Evolutionary conservation across 2,113 vertebrate genomes (phyloP).

Genomic region (Furnarius figulus): DNA sequence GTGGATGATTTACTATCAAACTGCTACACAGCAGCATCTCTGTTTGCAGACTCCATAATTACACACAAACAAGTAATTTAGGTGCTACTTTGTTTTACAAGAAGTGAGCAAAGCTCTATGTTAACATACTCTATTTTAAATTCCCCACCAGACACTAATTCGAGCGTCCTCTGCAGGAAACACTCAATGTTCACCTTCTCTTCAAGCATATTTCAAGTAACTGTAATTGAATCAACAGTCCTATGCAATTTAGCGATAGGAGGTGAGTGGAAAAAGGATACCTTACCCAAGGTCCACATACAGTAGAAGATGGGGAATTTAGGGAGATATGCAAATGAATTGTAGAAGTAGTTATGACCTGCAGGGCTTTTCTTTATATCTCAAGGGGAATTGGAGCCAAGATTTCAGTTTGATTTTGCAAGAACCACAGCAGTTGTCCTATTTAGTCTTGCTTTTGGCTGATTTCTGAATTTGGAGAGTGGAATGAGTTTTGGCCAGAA

Average conservation of each 20-base stretch:
- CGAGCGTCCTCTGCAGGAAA: background rate
- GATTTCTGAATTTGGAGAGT: background rate
- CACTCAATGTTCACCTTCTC: background rate
- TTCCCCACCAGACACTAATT: background rate
- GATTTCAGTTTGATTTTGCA: constrained; percentile 11
- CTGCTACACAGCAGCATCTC: background rate
- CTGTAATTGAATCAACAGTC: background rate
- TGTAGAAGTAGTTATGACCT: background rate
- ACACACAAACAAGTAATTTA: constrained; percentile 23
- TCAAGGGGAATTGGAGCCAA: background rate
- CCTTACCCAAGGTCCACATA: background rate
- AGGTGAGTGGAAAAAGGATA: background rate
- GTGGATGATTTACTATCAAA: constrained; percentile 15
- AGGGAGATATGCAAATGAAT: background rate
- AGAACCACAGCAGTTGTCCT: background rate
- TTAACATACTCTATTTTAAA: background rate
- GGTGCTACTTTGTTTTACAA: background rate
- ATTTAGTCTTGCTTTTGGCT: constrained; percentile 29
- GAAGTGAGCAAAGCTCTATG: background rate
- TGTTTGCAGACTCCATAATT: background rate
- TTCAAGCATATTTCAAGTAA: background rate
- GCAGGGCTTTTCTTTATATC: background rate
- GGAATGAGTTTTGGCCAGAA: background rate
- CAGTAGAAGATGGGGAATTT: background rate
- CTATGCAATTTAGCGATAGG: background rate